Evolutionary conservation across 2,113 vertebrate genomes (phyloP).

Genomic region (Ia io): DNA sequence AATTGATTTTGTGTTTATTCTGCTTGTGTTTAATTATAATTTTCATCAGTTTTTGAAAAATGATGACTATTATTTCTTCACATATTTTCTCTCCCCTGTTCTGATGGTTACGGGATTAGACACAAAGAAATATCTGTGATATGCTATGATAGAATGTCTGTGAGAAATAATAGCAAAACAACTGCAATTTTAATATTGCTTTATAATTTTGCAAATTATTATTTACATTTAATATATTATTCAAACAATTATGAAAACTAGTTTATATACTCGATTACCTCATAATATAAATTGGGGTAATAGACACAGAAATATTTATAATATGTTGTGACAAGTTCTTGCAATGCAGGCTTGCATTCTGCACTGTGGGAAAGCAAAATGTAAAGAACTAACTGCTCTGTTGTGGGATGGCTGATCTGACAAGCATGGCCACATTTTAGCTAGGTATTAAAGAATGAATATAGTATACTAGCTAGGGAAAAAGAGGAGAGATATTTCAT

Average conservation of each 20-base stretch:
- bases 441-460: conserved; percentile 52
- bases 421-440: conserved; percentile 24
- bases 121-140: not conserved
- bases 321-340: not conserved
- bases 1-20: not conserved
- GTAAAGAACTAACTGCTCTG: not conserved
- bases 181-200: conserved; percentile 3
- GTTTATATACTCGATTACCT: not conserved
- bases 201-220: conserved; percentile 20
- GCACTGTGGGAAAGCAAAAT: not conserved
- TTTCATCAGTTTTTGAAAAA: conserved; percentile 2
- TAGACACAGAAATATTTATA: not conserved
- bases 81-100: not conserved
- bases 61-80: conserved; percentile 10
- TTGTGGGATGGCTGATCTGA: not conserved
- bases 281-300: not conserved
- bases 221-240: not conserved
- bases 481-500: not conserved
- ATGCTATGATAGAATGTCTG: not conserved
- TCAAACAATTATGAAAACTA: conserved; percentile 1
- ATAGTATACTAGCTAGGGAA: not conserved
- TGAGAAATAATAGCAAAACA: not conserved
- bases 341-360: not conserved
- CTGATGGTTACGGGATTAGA: not conserved
- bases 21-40: not conserved